phyloP scores from a whole-genome alignment of 2,888 invertebrate genomes.

The Hyalella azteca region DNA sequence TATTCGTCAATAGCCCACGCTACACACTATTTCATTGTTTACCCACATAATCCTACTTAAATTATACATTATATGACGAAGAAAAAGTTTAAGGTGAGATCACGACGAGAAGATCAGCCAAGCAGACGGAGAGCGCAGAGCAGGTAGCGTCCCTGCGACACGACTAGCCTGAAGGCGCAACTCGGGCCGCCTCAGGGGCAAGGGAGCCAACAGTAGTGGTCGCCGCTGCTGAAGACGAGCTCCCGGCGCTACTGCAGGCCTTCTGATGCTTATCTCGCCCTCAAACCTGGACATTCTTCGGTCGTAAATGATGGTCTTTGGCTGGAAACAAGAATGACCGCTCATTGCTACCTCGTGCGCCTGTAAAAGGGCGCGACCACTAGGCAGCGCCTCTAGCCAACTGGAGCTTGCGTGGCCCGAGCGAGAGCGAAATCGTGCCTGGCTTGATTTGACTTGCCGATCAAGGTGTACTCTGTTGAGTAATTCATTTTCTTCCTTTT shows the following conservation, averaged over 20 bases:
- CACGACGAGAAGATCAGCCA: no score
- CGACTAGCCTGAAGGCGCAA: background rate
- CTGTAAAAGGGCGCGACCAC: conserved; percentile 5
- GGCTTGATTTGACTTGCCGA: no score
- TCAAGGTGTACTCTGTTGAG: no score
- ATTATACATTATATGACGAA: no score
- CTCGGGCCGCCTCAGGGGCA: background rate
- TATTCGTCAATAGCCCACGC: background rate
- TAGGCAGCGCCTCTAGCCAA: background rate
- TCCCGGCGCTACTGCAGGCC: conserved; percentile 24
- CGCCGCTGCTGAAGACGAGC: conserved; percentile 25
- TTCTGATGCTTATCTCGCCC: conserved; percentile 23
- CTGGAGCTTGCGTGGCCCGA: background rate
- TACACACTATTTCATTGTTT: background rate
- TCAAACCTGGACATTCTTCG: conserved; percentile 31
- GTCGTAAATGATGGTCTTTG: conserved; percentile 35
- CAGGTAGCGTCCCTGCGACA: conserved; percentile 22
- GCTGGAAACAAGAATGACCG: conserved; percentile 15
- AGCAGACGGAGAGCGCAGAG: background rate
- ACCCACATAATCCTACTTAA: background rate
- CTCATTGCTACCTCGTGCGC: conserved; percentile 32
- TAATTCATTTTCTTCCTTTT: no score
- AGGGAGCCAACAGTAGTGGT: conserved; percentile 28
- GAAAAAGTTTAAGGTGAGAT: no score
- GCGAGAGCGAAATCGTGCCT: no score